phyloP scores from a whole-genome alignment of 2,113 vertebrate genomes.

The Mus musculus region GRCm39 chr12:15575501-15576000 shows the following conservation, averaged over 20 bases:
- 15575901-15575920: neutral
- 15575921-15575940: neutral
- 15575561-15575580: neutral
- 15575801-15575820: neutral
- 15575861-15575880: neutral
- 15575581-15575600: neutral
- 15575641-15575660: neutral
- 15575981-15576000: neutral
- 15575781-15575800: neutral
- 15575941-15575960: neutral
- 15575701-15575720: neutral
- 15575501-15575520: neutral
- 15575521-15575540: neutral
- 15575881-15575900: neutral
- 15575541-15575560: neutral
- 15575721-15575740: neutral
- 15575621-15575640: neutral
- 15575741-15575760: neutral
- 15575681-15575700: neutral
- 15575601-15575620: neutral
- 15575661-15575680: neutral
- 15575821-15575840: neutral
- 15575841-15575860: neutral
- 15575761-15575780: neutral
- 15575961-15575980: too few relatives aligned